These are phyloP conservation scores for Mus caroli DNA, from an alignment of 2,797 vertebrate genomes.

Conservation along the genomic window DNA sequence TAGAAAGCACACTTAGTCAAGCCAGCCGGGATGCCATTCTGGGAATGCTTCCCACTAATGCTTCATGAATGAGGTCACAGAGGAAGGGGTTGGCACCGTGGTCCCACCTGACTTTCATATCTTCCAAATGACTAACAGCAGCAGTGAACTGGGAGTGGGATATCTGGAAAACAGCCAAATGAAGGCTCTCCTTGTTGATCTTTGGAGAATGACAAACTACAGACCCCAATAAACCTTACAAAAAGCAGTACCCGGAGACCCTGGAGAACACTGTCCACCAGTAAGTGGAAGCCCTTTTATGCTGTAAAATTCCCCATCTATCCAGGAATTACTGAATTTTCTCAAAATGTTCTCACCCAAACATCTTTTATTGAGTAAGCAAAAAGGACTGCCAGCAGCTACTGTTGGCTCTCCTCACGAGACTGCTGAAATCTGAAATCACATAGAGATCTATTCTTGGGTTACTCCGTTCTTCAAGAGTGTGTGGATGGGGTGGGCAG, in stretches of 20 bases:
- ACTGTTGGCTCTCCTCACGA: rapidly evolving
- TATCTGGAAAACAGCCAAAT: not conserved
- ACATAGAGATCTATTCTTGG: not conserved
- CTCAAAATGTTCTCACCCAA: not conserved
- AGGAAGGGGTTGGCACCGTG: too few species aligned
- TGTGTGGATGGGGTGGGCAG: not conserved
- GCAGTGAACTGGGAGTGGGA: not conserved
- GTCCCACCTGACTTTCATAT: not conserved
- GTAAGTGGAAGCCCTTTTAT: not conserved
- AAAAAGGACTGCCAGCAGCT: rapidly evolving
- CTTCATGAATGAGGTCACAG: not conserved
- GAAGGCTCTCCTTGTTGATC: not conserved
- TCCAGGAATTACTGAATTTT: too few species aligned
- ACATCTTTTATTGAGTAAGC: not conserved
- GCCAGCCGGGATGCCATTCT: not conserved
- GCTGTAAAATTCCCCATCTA: not conserved
- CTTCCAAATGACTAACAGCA: not conserved
- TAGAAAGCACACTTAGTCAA: not conserved
- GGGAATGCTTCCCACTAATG: not conserved
- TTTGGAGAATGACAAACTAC: not conserved
- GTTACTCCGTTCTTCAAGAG: not conserved
- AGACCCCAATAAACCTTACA: not conserved
- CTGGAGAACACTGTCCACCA: rapidly evolving
- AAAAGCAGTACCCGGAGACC: rapidly evolving
- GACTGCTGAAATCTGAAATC: not conserved